Conservation (phyloP, 2,113 vertebrate species). For the Perognathus longimembris region DNA sequence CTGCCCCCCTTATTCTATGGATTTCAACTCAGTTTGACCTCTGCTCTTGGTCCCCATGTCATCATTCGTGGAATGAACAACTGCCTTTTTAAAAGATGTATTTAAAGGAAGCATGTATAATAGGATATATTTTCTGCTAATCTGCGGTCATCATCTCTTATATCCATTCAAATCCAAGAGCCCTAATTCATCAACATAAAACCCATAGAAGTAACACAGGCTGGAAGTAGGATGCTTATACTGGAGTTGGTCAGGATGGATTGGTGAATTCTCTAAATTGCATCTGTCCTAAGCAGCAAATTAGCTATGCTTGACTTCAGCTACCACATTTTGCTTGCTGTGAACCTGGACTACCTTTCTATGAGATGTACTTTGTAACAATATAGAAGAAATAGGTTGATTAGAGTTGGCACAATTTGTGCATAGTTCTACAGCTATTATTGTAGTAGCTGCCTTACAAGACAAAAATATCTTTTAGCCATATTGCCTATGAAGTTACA, state of each 20-base stretch:
- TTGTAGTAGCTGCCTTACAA: conserved; percentile 51
- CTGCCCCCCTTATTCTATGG: not conserved
- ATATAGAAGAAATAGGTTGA: conserved; percentile 25
- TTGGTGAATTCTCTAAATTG: conserved; percentile 47
- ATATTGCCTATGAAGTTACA: not conserved
- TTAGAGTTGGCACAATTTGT: conserved; percentile 54
- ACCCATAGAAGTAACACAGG: not conserved
- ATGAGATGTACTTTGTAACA: conserved; percentile 56
- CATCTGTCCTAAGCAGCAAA: conserved; percentile 59
- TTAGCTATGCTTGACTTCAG: conserved; percentile 72
- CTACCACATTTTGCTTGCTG: conserved; percentile 61
- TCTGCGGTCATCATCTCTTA: not conserved
- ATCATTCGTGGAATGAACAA: not conserved
- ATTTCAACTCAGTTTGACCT: not conserved
- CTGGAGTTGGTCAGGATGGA: conserved; percentile 43
- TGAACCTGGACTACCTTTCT: conserved; percentile 48
- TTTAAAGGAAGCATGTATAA: not conserved
- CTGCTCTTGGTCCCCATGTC: not conserved
- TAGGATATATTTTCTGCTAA: conserved; percentile 12
- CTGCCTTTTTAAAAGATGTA: conserved; percentile 10
- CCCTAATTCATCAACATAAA: conserved; percentile 11
- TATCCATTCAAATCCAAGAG: conserved; percentile 2
- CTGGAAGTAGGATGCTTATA: not conserved
- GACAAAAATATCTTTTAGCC: conserved; percentile 23
- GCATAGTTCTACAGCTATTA: conserved; percentile 55